Evolutionary conservation across 2,113 vertebrate species (phyloP).

Genomic region (Nipponia nippon): DNA sequence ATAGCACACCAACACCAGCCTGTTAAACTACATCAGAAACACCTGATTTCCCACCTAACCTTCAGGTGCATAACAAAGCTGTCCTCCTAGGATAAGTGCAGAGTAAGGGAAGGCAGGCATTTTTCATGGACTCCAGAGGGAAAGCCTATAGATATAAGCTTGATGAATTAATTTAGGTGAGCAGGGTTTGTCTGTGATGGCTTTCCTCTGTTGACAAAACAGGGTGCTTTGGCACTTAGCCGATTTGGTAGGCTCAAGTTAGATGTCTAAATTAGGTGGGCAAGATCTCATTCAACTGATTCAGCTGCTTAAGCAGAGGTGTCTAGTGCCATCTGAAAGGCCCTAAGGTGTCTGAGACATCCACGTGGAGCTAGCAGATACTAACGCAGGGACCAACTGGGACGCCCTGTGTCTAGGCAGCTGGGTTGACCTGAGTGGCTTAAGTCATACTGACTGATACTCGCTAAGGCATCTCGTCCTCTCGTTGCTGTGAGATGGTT

Average conservation of each 20-base stretch:
- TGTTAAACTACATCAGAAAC: neutral
- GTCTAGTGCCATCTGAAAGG: neutral
- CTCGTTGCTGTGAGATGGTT: neutral
- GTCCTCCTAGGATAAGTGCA: neutral
- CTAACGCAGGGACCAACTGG: rapidly evolving
- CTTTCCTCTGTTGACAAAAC: neutral
- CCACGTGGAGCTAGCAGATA: neutral
- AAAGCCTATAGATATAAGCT: neutral
- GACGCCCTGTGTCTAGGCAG: neutral
- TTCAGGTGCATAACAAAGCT: neutral
- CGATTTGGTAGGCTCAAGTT: neutral
- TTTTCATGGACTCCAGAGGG: neutral
- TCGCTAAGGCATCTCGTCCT: neutral
- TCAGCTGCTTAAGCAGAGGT: neutral
- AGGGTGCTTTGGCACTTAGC: neutral
- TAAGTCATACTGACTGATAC: neutral
- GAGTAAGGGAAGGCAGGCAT: neutral
- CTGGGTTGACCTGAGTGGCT: neutral
- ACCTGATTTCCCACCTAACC: neutral
- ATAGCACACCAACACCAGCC: neutral
- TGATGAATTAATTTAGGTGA: neutral
- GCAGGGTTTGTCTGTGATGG: neutral
- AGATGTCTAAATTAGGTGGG: neutral
- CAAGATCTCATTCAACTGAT: neutral
- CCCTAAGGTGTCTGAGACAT: neutral